Base-by-base conservation (phyloP, 2,888 invertebrate genomes). In the Malthinus seriepunctatus region DNA sequence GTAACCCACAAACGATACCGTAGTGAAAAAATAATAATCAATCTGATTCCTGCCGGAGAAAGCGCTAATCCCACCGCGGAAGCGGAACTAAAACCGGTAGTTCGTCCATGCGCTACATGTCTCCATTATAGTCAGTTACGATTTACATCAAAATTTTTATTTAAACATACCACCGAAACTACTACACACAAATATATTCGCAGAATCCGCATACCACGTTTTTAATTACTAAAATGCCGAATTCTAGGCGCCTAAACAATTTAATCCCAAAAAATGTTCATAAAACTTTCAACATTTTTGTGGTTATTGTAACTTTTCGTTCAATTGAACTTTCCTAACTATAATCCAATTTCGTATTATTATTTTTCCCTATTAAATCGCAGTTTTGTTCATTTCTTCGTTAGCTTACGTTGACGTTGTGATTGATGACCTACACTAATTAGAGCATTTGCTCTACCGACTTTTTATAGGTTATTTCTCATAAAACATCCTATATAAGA, bases 21-120 rank as follows among this genome's bases (percentile, higher is more conserved):
- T 23, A n/a, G 56, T 58, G 56, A 59, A 63, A 63, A 61, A 63
- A 63, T 63, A 63, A 63, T 63, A 63, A 63, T 55, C 63, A 58
- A 58, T 58, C 52, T 59, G 60, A 61, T 63, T 60, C 63, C 61
- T 55, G 48, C 56, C 51, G 56, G 54, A 56, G 54, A 44, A 42
- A 46, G 46, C 44, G 51, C 46, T 56, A 56, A 50, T 56, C 56
- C 56, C 56, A 56, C 38, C 39, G 42, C 49, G 55, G 50, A 56
- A 56, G 46, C 56, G 51, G 51, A 56, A 50, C 48, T 55, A 42
- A 23, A 55, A 42, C 55, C 49, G 50, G 47, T 39, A 48, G 42
- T 52, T 37, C 23, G 35, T 44, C 54, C 37, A 14, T 54, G 54
- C 48, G 48, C 47, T 45, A 47, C 48, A 48, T 47, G 48, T 46